Conservation (phyloP, 35 echinoderm and acorn worm genomes). For the Ophiothrix spiculata region DNA sequence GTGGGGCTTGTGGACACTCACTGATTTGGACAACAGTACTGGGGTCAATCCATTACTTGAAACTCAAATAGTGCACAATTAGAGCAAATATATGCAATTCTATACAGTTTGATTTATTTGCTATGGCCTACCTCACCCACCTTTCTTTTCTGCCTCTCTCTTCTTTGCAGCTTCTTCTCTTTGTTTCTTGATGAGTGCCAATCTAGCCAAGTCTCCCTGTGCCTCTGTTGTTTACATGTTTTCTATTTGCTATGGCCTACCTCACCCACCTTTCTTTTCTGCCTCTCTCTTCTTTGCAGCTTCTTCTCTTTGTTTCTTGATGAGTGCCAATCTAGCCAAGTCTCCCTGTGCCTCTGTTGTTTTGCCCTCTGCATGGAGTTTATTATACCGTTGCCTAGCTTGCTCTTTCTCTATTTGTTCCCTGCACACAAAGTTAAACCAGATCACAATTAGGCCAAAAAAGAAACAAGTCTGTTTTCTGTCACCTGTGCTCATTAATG, state of each 20-base stretch:
- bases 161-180: background rate
- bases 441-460: no score
- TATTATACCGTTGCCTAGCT: conserved; percentile 58
- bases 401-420: conserved; percentile 92
- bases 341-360: conserved; percentile 78
- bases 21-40: no score
- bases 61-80: no score
- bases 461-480: no score
- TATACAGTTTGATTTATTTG: background rate
- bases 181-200: background rate
- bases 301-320: conserved; percentile 88
- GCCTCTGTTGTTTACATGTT: no score
- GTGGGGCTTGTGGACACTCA: no score
- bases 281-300: conserved; percentile 77
- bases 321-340: conserved; percentile 79
- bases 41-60: no score
- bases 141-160: conserved; percentile 58
- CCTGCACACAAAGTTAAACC: no score
- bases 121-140: no score
- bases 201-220: background rate
- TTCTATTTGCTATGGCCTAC: no score
- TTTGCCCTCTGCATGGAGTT: conserved; percentile 78
- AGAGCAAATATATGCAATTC: background rate
- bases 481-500: no score
- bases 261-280: conserved; percentile 92